Base-by-base conservation (phyloP, 2,797 vertebrate species). In the Rhinichthys osculus region DNA sequence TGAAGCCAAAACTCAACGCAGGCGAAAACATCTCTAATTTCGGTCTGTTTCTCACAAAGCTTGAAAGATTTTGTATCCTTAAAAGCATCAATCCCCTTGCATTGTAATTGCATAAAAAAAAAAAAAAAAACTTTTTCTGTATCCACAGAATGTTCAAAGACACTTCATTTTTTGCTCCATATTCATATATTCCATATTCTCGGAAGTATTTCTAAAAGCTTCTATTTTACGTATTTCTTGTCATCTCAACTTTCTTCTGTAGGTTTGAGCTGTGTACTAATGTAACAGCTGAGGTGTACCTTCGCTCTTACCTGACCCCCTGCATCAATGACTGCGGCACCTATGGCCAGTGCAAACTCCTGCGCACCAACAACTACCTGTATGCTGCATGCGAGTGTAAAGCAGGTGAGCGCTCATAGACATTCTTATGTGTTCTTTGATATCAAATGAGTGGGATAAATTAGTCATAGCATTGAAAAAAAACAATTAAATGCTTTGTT, bases 351-450 rank as follows among this genome's bases (percentile, higher is more conserved):
- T 99, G 98, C 96, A 99, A 99, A 90, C 97, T 99, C 10, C 95
- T 99, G 86, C 97, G 98, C 89, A 98, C 98, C 85, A 98, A 98
- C 94, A 99, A 98, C 95, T 99, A 98, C 92, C 94, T 99, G 91
- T 99, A 98, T 0, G 98, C 98, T 0, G 98, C 98, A 50, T 99
- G 98, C 89, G 98, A 99, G 95, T 99, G 98, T 95, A 98, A 98
- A 96, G 98, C 98, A 89, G 98, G 98, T 99, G 90, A 96, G 38
- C n/a, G 42, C 40, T 27, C 35, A 23, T 52, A 5, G 0, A 6
- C 21, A 14, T 62, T 27, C 23, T 64, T 76, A 71, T 8, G 10
- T 81, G 80, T 59, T 14, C 21, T 44, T 38, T 62, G 69, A 27
- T 42, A 19, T 62, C 42, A 78, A 73, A 35, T 66, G 40, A 38